A percentile compares a stretch with the other conserved stretches of the same genome.
phyloP scores from a whole-genome alignment of 2,797 vertebrate species.

The Typhlichthys eigenmanni region DNA sequence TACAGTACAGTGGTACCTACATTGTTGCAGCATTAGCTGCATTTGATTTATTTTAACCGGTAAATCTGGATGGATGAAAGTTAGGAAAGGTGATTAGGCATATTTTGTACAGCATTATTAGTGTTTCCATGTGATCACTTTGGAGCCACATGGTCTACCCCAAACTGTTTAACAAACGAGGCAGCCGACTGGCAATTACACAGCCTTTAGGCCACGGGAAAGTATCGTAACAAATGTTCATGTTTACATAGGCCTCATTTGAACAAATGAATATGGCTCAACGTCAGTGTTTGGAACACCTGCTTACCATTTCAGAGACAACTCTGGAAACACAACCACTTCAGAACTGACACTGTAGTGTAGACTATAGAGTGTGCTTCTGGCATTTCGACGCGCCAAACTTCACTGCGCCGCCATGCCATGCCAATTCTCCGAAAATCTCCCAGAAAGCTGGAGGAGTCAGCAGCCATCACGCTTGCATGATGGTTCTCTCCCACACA shows the following conservation, averaged over 20 bases:
- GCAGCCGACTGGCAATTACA: neutral
- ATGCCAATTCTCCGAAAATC: neutral
- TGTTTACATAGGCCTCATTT: neutral
- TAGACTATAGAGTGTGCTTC: no score
- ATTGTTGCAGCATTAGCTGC: conserved; percentile 28
- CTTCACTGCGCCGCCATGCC: neutral
- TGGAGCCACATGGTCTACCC: conserved; percentile 30
- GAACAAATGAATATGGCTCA: neutral
- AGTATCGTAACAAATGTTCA: neutral
- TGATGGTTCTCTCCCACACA: neutral
- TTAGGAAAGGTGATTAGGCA: conserved; percentile 37
- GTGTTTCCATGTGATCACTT: conserved; percentile 9
- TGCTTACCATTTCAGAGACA: no score
- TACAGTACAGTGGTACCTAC: conserved; percentile 20
- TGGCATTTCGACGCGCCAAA: neutral
- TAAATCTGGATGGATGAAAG: conserved; percentile 43
- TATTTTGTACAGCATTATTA: conserved; percentile 19
- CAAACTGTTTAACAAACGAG: conserved; percentile 5
- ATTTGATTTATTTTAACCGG: conserved; percentile 30
- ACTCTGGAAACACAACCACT: no score
- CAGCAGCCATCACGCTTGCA: conserved; percentile 1
- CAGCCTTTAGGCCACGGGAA: neutral
- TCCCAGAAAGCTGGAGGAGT: neutral
- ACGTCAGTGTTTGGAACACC: neutral
- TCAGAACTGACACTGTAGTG: no score